phyloP scores from a whole-genome alignment of 2,113 vertebrate species.

The Grammomys dolichurus region DNA sequence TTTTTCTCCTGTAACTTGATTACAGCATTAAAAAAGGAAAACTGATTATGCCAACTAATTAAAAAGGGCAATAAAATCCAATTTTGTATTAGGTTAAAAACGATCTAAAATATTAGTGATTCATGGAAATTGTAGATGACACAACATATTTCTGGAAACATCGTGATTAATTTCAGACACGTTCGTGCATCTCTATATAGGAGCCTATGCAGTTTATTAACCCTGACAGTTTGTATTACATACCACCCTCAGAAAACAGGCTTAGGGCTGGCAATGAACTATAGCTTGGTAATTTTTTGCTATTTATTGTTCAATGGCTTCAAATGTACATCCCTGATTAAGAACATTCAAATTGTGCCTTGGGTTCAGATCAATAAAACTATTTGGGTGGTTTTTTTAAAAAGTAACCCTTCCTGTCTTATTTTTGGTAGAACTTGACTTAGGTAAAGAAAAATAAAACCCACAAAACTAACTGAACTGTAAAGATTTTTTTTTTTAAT shows the following conservation, averaged over 20 bases:
- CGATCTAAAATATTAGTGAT: background rate
- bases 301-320: background rate
- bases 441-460: slow-evolving; percentile 50
- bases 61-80: background rate
- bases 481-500: slow-evolving; percentile 53
- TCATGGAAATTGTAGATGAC: background rate
- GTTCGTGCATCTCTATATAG: background rate
- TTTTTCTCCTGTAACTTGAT: slow-evolving; percentile 19
- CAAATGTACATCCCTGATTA: background rate
- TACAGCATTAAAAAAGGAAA: background rate
- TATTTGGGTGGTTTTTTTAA: background rate
- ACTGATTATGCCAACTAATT: background rate
- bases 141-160: background rate
- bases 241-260: background rate
- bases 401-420: slow-evolving; percentile 2
- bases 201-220: background rate
- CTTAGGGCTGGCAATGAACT: background rate
- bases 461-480: background rate
- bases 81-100: background rate
- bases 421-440: slow-evolving; percentile 50
- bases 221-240: background rate
- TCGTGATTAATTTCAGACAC: background rate
- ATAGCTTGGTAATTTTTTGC: background rate
- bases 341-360: background rate
- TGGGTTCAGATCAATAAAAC: slow-evolving; percentile 44